phyloP scores from a whole-genome alignment of 2,797 vertebrate species.

The Phoebastria nigripes region DNA sequence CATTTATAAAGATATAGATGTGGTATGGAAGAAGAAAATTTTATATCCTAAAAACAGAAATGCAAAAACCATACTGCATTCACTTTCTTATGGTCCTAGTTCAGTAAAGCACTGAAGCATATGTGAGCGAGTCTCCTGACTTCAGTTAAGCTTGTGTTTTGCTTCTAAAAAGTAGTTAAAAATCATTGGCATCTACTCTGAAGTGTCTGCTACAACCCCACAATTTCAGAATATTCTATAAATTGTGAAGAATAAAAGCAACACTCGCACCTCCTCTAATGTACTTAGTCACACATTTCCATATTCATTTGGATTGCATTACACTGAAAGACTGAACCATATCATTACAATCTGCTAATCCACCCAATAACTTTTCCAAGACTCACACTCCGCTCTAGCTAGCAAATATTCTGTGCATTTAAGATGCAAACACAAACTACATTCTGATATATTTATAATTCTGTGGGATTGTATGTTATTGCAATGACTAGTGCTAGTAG shows the following conservation, averaged over 20 bases:
- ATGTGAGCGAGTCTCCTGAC: neutral
- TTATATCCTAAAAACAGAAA: neutral
- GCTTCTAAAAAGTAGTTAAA: neutral
- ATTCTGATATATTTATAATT: neutral
- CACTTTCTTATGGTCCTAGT: neutral
- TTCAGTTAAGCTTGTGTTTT: neutral
- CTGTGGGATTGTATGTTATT: neutral
- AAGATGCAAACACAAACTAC: neutral
- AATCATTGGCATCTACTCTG: neutral
- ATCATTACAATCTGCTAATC: neutral
- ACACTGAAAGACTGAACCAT: neutral
- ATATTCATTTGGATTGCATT: neutral
- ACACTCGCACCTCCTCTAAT: neutral
- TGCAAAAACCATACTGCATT: neutral
- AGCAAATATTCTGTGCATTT: neutral
- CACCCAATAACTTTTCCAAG: neutral
- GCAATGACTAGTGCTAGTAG: neutral
- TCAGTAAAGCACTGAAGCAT: neutral
- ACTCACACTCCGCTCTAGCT: neutral
- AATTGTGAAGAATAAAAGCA: slow-evolving; percentile 19
- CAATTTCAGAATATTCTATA: neutral
- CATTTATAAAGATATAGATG: neutral
- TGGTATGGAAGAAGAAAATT: neutral
- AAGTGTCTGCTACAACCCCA: neutral
- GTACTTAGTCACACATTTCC: slow-evolving; percentile 12